Evolutionary conservation across 1,140 invertebrate genomes (phyloP).

Genomic region (Lordiphosa mommai): DNA sequence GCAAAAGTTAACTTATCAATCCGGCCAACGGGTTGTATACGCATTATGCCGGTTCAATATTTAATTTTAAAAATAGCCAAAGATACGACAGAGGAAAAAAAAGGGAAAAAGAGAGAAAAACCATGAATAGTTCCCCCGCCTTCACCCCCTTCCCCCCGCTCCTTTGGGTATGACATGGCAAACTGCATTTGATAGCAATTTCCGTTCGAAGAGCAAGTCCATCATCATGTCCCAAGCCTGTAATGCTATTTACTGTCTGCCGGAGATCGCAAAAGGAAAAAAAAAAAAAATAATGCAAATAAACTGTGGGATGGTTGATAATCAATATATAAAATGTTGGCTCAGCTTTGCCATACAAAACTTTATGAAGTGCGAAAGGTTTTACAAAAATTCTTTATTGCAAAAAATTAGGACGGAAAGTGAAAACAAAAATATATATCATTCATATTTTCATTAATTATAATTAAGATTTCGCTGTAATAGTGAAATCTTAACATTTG

Average conservation of each 20-base stretch:
- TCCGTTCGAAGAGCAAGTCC: constrained; percentile 26
- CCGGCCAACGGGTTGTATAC: constrained; percentile 53
- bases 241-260: background rate
- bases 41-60: constrained; percentile 20
- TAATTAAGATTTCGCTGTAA: too few species aligned
- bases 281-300: background rate
- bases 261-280: background rate
- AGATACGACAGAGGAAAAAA: constrained; percentile 1
- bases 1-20: constrained; percentile 16
- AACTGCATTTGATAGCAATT: constrained; percentile 66
- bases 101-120: background rate
- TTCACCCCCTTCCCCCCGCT: constrained; percentile 22
- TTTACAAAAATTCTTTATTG: too few species aligned
- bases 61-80: constrained; percentile 38
- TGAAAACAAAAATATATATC: too few species aligned
- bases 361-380: too few species aligned
- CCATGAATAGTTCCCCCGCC: background rate
- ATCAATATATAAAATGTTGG: background rate
- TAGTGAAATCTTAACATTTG: too few species aligned
- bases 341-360: too few species aligned
- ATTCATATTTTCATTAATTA: too few species aligned
- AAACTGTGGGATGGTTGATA: background rate
- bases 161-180: constrained; percentile 13
- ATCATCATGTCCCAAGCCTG: background rate
- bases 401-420: too few species aligned